Conservation (phyloP, 2,797 vertebrate genomes). For the Hippopotamyrus pictus region DNA sequence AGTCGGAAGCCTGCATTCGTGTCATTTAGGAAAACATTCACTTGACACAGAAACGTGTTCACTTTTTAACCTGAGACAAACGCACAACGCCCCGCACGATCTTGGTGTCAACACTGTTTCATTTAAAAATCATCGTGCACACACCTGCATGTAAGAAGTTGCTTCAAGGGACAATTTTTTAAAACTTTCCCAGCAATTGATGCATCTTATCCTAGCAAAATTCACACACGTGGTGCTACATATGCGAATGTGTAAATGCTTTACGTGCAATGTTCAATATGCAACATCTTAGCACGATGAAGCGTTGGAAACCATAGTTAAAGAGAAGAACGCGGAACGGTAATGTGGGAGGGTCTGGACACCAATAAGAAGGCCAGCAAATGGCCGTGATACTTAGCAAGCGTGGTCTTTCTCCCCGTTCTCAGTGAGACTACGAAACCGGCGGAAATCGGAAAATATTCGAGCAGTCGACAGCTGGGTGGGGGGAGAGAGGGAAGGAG, state of each 20-base stretch:
- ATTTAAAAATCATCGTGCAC: neutral
- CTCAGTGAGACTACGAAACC: slow-evolving; percentile 8
- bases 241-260: neutral
- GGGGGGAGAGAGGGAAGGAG: slow-evolving; percentile 16
- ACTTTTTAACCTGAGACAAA: neutral
- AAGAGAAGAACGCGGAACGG: neutral
- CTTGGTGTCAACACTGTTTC: neutral
- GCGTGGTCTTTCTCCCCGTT: slow-evolving; percentile 3
- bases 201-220: neutral
- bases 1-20: neutral
- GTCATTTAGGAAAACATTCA: neutral
- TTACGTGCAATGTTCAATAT: neutral
- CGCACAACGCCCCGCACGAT: neutral
- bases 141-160: neutral
- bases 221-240: neutral
- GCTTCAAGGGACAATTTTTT: neutral
- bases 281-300: neutral
- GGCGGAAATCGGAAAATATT: slow-evolving; percentile 26
- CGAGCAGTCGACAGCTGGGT: slow-evolving; percentile 16
- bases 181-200: neutral
- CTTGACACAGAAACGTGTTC: neutral
- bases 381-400: slow-evolving; percentile 28
- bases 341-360: slow-evolving; percentile 35
- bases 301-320: neutral
- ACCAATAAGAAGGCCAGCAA: slow-evolving; percentile 39